Evolutionary conservation across 2,797 vertebrate genomes (phyloP), one percentile per base, ranked within the genome.

Genomic region (Sitta carolinensis): DNA sequence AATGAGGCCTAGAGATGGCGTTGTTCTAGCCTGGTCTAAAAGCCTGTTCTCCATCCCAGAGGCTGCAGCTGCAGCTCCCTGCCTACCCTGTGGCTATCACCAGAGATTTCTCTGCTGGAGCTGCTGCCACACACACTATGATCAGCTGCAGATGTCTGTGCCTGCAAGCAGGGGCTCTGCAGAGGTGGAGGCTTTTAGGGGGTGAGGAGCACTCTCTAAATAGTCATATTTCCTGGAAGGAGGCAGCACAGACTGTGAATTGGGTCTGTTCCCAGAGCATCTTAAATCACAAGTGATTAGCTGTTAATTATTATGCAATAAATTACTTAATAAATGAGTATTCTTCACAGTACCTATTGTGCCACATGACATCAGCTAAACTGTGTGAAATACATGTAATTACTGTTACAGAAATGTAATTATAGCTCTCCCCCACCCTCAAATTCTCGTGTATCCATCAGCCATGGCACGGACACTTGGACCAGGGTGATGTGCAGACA

Each of bases 301-400:
- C 72, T 85, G 75, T 96, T 97, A 96, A 96, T 97, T 95, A 94
- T 94, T 79, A 81, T 74, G 78, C 66, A 91, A 92, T 95, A 90
- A 94, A 93, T 96, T 95, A 77, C 81, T 96, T 94, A 94, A 97
- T 75, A 90, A 86, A 72, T 72, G 26, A 89, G 48, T 86, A 54
- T 84, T 94, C 76, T 93, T 94, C 75, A 36, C 50, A 40, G 89
- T 34, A 88, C 62, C 80, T 92, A 63, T 79, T 69, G 88, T 92
- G 72, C 52, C 70, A 74, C 30, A 9, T 66, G 78, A 12, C 69
- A 84, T 84, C 89, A 84, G 73, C 75, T 73, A 66, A 81, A 75
- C 42, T 40, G 29, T 64, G 64, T 62, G 84, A 79, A 92, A 94
- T 54, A 76, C 57, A 79, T n/a, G 54, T 81, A 80, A 93, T 91